Percentiles rank a stretch among this genome's conserved stretches.
Conservation (phyloP, 2,888 invertebrate genomes). For the Thysanoteuthis rhombus region DNA sequence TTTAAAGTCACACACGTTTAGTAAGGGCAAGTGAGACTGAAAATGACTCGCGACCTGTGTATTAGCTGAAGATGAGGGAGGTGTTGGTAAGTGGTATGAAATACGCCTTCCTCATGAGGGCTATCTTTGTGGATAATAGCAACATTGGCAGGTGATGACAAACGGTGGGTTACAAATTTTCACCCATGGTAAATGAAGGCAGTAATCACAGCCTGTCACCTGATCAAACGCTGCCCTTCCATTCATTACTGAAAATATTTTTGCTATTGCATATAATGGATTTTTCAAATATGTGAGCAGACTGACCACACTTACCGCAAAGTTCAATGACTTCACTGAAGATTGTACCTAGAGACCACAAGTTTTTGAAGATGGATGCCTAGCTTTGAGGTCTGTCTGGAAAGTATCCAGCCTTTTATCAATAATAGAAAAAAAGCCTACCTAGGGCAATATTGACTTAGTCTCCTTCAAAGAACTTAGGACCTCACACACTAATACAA, state of each 20-base stretch:
- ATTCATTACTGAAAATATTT: neutral
- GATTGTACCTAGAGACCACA: neutral
- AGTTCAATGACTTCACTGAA: neutral
- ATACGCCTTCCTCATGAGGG: neutral
- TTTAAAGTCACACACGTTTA: neutral
- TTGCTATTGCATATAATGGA: neutral
- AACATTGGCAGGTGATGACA: neutral
- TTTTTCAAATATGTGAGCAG: neutral
- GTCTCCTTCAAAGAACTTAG: no score
- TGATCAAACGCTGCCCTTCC: neutral
- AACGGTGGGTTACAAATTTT: neutral
- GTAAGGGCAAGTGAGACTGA: neutral
- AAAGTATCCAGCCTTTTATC: no score
- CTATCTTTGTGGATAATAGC: neutral
- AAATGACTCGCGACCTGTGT: neutral
- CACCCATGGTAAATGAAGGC: neutral
- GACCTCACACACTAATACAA: no score
- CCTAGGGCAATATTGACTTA: no score
- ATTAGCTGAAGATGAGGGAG: neutral
- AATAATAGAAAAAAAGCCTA: no score
- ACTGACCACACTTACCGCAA: neutral
- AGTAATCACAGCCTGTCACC: neutral
- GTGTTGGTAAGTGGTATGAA: neutral
- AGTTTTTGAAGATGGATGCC: neutral
- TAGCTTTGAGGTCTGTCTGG: no score